A percentile compares a stretch with the other conserved stretches of the same genome.
These are phyloP conservation scores for Scaptomyza polygonia DNA, from an alignment of 2,888 invertebrate genomes.

Conservation along the genomic window DNA sequence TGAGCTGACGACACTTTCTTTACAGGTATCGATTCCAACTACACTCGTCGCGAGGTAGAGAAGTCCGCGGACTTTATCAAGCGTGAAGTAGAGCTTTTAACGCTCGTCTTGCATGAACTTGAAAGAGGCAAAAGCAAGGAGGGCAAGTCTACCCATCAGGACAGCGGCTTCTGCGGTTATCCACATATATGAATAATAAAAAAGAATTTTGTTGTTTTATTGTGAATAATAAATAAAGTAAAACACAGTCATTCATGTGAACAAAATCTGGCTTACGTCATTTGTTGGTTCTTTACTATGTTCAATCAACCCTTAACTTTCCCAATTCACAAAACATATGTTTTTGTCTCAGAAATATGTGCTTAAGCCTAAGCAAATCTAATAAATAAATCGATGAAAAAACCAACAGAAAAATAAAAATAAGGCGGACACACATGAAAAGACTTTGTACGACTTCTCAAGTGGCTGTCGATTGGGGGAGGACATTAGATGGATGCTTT, in stretches of 20 bases:
- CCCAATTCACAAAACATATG: slow-evolving; percentile 51
- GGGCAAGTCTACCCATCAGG: slow-evolving; percentile 29
- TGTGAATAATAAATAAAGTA: slow-evolving; percentile 18
- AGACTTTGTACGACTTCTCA: slow-evolving; percentile 52
- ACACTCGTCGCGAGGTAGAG: slow-evolving; percentile 38
- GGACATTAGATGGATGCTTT: slow-evolving; percentile 41
- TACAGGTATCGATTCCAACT: slow-evolving; percentile 29
- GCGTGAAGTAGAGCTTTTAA: slow-evolving; percentile 46
- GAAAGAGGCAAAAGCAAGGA: slow-evolving; percentile 27
- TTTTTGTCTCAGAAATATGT: slow-evolving; percentile 37
- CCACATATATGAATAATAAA: not conserved
- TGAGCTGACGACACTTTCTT: not conserved
- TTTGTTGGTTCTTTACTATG: slow-evolving; percentile 4
- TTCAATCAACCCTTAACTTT: slow-evolving; percentile 46
- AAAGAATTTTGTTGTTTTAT: not conserved
- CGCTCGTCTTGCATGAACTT: slow-evolving; percentile 37
- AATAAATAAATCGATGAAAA: slow-evolving; percentile 57
- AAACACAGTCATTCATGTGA: not conserved
- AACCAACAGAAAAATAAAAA: slow-evolving; percentile 26
- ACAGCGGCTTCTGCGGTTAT: slow-evolving; percentile 29
- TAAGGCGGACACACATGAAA: slow-evolving; percentile 29
- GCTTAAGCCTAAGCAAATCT: slow-evolving; percentile 57
- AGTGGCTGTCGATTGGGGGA: slow-evolving; percentile 48
- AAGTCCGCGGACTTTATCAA: slow-evolving; percentile 52
- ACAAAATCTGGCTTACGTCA: slow-evolving; percentile 3